These are phyloP conservation scores for Chaetorhynchus papuensis DNA, from an alignment of 2,113 vertebrate species.

Conservation along the genomic window DNA sequence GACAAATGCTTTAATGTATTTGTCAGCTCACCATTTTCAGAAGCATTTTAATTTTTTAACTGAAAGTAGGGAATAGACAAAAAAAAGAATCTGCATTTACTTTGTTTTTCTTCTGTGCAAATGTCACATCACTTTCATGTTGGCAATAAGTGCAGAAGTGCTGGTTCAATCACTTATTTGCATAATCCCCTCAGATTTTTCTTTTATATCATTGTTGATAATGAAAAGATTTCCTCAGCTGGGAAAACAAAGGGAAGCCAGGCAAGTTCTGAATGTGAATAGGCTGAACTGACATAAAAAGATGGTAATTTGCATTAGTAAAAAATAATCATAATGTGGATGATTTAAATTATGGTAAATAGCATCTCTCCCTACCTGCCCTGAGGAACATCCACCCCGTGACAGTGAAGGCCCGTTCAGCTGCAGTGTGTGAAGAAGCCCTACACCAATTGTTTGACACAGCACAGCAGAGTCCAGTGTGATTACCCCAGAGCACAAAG, in stretches of 20 bases:
- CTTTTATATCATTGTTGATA: background rate
- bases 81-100: background rate
- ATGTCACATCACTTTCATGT: background rate
- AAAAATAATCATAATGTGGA: background rate
- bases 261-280: background rate
- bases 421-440: background rate
- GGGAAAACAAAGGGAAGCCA: background rate
- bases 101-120: conserved; percentile 23
- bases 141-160: conserved; percentile 1
- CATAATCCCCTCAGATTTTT: conserved; percentile 33
- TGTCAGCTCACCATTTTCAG: no score
- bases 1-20: no score
- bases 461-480: background rate
- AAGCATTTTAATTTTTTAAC: background rate
- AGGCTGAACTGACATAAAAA: conserved; percentile 10
- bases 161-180: conserved; percentile 23
- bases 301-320: background rate
- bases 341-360: background rate
- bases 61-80: background rate
- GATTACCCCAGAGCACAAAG: background rate
- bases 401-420: background rate
- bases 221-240: conserved; percentile 7
- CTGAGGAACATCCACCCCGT: background rate
- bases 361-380: background rate
- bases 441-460: background rate